Evolutionary conservation across 2,888 invertebrate genomes (phyloP), one percentile per base, ranked within the genome.

Genomic region (Onchidella celtica): DNA sequence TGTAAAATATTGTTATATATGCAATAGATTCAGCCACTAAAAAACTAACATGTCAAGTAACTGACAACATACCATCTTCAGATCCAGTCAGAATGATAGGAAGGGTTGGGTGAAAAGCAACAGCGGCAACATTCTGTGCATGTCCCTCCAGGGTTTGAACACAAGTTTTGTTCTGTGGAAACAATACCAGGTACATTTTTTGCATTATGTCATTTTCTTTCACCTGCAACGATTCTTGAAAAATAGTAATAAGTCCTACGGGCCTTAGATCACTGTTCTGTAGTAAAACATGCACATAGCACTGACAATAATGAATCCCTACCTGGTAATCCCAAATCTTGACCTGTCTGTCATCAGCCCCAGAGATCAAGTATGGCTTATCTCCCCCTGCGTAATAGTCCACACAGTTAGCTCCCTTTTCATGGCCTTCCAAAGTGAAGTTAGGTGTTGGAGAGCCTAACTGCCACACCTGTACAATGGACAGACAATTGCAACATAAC

Each of bases 311-410:
- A n/a, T n/a, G n/a, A n/a, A n/a, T n/a, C n/a, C n/a, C n/a, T n/a
- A 93, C 94, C 92, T 94, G 95, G 93, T 99, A 99, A 92, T 99
- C 99, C 99, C 99, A 99, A 90, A 99, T 99, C 94, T 99, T 99
- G 6, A 99, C 98, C 66, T 97, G 95, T 77, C 98, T 96, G 93
- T 99, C 99, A 93, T 99, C 99, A 38, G 99, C 99, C 2, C 99
- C 99, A 74, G 99, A 99, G 97, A 99, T 99, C 76, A 99, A 95
- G 93, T 99, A 99, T 0, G 99, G 99, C 91, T 99, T 99, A 92
- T 99, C 99, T 4, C 99, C 99, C 9, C 98, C 99, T 91, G 98
- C 97, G 93, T 99, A 99, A 92, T 99, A 99, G 93, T 99, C 99
- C 0, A 99, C 98, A 93, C 99, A 99, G 93, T 99, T 99, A 0